A percentile compares a stretch with the other conserved stretches of the same genome.
Conservation (phyloP, 2,888 invertebrate genomes). For the Drosophila atroscutellata region DNA sequence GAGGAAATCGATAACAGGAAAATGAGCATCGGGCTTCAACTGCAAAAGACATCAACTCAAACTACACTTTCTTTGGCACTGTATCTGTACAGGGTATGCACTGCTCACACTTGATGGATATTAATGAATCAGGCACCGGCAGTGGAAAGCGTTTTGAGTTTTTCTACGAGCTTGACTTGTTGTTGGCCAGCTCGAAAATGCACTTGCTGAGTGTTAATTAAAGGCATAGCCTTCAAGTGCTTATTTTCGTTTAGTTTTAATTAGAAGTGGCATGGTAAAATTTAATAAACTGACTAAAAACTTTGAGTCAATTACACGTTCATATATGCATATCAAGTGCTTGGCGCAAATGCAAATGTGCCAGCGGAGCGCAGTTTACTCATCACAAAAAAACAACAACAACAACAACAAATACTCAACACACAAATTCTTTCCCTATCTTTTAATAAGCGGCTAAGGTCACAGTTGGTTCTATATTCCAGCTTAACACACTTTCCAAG, state of each 20-base stretch:
- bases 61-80: not conserved
- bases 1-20: not conserved
- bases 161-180: slow-evolving; percentile 16
- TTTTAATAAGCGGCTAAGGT: slow-evolving; percentile 15
- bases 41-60: too few relatives aligned
- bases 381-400: slow-evolving; percentile 37
- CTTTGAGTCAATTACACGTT: slow-evolving; percentile 26
- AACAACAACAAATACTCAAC: slow-evolving; percentile 28
- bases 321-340: slow-evolving; percentile 33
- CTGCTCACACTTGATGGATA: slow-evolving; percentile 54
- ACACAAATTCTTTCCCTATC: not conserved
- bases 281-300: slow-evolving; percentile 41
- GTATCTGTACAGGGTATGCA: slow-evolving; percentile 9
- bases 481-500: slow-evolving; percentile 18
- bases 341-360: slow-evolving; percentile 48
- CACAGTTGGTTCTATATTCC: slow-evolving; percentile 14
- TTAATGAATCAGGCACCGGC: slow-evolving; percentile 55
- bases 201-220: slow-evolving; percentile 47
- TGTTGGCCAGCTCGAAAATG: slow-evolving; percentile 25
- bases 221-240: slow-evolving; percentile 22
- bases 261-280: slow-evolving; percentile 20
- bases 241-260: slow-evolving; percentile 11
- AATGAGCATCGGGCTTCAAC: not conserved
- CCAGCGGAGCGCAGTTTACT: slow-evolving; percentile 26
- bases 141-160: not conserved